Evolutionary conservation across 2,797 vertebrate species (phyloP).

Genomic region (Enteromius argenteus): DNA sequence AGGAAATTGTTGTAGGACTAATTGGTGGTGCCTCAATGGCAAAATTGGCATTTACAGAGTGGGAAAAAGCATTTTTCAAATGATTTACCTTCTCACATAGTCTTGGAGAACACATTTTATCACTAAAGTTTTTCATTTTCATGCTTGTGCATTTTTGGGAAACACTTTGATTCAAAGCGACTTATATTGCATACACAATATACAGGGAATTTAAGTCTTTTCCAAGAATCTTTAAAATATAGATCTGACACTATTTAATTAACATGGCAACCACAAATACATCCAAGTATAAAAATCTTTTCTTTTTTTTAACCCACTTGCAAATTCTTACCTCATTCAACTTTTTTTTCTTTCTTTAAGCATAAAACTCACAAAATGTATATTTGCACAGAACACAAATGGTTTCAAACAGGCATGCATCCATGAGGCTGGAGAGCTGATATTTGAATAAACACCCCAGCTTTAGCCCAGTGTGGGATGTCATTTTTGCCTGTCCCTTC

Average conservation of each 20-base stretch:
- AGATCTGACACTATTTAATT: background rate
- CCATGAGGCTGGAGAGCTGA: background rate
- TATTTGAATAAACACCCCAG: slow-evolving; percentile 13
- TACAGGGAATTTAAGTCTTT: background rate
- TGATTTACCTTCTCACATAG: slow-evolving; percentile 2
- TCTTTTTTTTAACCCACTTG: background rate
- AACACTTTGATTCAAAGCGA: background rate
- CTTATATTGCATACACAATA: background rate
- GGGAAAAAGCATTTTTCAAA: slow-evolving; percentile 4
- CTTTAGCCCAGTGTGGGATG: slow-evolving; percentile 24
- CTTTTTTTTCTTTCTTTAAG: background rate
- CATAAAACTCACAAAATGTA: background rate
- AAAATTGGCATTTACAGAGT: background rate
- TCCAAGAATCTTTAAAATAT: background rate
- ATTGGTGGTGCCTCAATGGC: slow-evolving; percentile 7
- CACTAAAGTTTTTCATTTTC: background rate
- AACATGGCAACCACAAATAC: background rate
- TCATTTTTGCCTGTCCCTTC: slow-evolving; percentile 71
- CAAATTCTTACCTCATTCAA: background rate
- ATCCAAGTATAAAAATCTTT: background rate
- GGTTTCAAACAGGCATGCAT: background rate
- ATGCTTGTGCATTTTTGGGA: background rate
- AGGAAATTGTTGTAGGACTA: slow-evolving; percentile 26
- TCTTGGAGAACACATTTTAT: background rate
- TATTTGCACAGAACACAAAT: background rate